These are phyloP conservation scores for Alouatta caraya DNA, from an alignment of 2,797 vertebrate genomes.

Conservation along the genomic window DNA sequence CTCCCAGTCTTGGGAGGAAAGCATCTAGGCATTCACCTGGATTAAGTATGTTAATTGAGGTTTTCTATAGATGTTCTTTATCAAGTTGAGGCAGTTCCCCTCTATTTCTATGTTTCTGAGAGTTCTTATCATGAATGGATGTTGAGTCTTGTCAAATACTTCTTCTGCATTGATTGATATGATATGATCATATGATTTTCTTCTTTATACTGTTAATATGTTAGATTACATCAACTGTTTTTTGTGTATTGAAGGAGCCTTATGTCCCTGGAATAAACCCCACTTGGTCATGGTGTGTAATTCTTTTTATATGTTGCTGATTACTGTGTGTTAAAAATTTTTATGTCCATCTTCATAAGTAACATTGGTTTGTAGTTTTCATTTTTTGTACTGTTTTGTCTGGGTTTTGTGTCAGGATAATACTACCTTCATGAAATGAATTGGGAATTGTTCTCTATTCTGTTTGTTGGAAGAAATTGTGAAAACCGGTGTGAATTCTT, in stretches of 20 bases:
- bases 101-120: not conserved
- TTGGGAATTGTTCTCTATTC: not conserved
- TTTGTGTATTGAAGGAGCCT: not conserved
- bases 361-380: not conserved
- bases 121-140: not conserved
- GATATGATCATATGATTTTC: not conserved
- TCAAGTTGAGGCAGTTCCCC: not conserved
- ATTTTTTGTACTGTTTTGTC: not conserved
- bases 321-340: not conserved
- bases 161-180: not conserved
- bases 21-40: not conserved
- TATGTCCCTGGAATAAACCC: not conserved
- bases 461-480: not conserved
- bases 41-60: not conserved
- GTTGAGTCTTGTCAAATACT: not conserved
- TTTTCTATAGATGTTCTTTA: not conserved
- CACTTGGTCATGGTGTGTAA: not conserved
- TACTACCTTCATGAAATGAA: not conserved
- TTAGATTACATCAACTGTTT: not conserved
- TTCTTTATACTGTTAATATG: not conserved
- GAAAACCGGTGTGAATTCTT: not conserved
- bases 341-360: not conserved
- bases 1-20: not conserved
- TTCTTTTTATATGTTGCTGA: not conserved
- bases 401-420: not conserved